Evolutionary conservation across 2,113 vertebrate genomes (phyloP).

Genomic region (Psettodes erumei): DNA sequence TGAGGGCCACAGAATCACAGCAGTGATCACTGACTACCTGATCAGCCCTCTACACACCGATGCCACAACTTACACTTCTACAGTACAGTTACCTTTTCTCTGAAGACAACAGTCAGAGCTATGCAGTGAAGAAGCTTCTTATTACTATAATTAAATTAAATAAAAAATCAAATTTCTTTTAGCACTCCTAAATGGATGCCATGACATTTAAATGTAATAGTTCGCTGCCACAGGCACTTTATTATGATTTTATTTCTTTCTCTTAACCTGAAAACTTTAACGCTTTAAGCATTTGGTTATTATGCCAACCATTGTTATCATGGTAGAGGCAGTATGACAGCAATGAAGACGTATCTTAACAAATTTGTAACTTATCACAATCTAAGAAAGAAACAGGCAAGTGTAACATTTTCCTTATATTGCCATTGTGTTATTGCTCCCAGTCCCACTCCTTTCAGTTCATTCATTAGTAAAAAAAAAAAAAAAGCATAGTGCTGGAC

Average conservation of each 20-base stretch:
- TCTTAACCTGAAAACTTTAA: constrained; percentile 15
- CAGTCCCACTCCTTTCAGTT: background rate
- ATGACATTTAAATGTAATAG: too few species aligned
- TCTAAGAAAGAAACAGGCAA: background rate
- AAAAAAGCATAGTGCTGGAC: constrained; percentile 41
- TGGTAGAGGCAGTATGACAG: background rate
- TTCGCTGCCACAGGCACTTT: constrained; percentile 47
- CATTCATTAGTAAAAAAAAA: background rate
- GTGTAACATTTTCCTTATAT: background rate
- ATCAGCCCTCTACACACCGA: too few species aligned
- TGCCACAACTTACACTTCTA: constrained; percentile 3
- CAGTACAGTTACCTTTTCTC: constrained; percentile 6
- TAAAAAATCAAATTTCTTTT: too few species aligned
- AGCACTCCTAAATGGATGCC: constrained; percentile 15
- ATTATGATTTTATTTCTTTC: constrained; percentile 15
- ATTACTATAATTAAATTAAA: constrained; percentile 18
- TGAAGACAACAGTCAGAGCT: constrained; percentile 15
- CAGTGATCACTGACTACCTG: background rate
- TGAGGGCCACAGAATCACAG: background rate
- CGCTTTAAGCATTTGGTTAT: background rate
- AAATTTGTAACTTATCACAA: background rate
- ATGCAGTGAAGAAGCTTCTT: background rate
- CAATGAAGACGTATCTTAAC: background rate
- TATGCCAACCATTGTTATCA: background rate
- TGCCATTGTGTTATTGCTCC: constrained; percentile 29